Percentiles rank a stretch among this genome's conserved stretches.
These are phyloP conservation scores for Hermaeophaga mercurialis DNA, from an alignment of 2,888 invertebrate species.

Conservation along the genomic window DNA sequence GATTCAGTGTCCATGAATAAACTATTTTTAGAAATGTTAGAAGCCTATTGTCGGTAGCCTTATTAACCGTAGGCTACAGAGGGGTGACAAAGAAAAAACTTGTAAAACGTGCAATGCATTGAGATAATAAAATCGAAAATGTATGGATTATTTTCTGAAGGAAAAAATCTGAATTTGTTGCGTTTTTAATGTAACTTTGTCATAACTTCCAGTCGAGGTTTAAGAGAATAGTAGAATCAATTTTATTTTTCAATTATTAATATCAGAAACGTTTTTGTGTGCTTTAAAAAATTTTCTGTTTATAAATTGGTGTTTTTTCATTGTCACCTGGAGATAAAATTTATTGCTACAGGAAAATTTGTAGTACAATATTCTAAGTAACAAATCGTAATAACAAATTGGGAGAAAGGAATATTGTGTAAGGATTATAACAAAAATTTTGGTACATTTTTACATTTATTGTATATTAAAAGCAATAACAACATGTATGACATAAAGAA, in stretches of 20 bases:
- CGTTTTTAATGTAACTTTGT: not conserved
- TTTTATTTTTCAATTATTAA: constrained; percentile 1
- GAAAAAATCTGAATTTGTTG: not conserved
- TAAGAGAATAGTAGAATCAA: not conserved
- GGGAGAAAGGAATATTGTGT: constrained; percentile 14
- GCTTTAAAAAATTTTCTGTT: no score
- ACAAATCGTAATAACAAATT: constrained; percentile 11
- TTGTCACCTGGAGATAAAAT: constrained; percentile 16
- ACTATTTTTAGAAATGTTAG: constrained; percentile 95
- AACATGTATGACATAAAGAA: no score
- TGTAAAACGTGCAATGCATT: not conserved
- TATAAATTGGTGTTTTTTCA: constrained; percentile 8
- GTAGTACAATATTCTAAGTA: constrained; percentile 18
- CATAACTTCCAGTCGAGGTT: not conserved
- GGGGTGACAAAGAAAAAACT: constrained; percentile 2
- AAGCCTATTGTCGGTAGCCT: constrained; percentile 71
- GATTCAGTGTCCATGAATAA: constrained; percentile 94
- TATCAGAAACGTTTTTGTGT: not conserved
- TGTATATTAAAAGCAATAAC: no score
- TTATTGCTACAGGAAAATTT: constrained; percentile 35
- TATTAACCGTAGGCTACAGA: constrained; percentile 12
- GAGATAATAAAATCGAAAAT: not conserved
- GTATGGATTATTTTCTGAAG: not conserved
- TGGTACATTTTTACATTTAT: no score
- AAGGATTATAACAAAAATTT: constrained; percentile 1